Conservation (phyloP, 1,140 invertebrate species). For the Scylla paramamosain region DNA sequence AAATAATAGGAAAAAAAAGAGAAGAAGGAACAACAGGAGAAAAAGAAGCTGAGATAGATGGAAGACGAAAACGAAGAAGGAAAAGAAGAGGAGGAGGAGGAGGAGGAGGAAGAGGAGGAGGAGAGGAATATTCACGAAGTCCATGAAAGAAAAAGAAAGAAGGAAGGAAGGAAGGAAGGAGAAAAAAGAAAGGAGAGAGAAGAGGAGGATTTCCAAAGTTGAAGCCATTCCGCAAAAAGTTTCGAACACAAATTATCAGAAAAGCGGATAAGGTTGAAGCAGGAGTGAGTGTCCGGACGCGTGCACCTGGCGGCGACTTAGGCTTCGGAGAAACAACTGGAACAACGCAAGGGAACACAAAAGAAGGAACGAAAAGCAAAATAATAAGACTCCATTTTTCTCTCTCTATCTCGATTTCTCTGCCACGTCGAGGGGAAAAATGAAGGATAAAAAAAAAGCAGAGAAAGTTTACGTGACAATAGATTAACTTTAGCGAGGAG, state of each 20-base stretch:
- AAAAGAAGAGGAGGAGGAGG: background rate
- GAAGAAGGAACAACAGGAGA: background rate
- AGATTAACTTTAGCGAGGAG: background rate
- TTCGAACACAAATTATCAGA: conserved; percentile 3
- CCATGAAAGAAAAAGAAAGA: background rate
- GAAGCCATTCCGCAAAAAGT: conserved; percentile 2
- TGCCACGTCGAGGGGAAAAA: background rate
- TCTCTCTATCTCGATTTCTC: too few species aligned
- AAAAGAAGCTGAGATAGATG: background rate
- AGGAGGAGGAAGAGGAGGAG: background rate
- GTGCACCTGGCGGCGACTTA: background rate
- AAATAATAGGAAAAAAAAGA: background rate
- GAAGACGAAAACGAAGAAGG: background rate
- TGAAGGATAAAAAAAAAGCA: background rate
- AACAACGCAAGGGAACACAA: too few species aligned
- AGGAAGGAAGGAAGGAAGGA: too few species aligned
- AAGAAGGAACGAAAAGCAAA: too few species aligned
- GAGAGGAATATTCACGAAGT: background rate
- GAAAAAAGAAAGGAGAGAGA: too few species aligned
- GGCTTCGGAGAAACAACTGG: background rate
- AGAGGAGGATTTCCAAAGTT: background rate
- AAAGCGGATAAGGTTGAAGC: background rate
- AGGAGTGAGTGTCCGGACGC: background rate
- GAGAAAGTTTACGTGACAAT: background rate
- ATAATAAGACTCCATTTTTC: too few species aligned